Percentiles rank a stretch among this genome's conserved stretches.
These are phyloP conservation scores for Bos javanicus DNA, from an alignment of 2,113 vertebrate genomes.

Conservation along the genomic window DNA sequence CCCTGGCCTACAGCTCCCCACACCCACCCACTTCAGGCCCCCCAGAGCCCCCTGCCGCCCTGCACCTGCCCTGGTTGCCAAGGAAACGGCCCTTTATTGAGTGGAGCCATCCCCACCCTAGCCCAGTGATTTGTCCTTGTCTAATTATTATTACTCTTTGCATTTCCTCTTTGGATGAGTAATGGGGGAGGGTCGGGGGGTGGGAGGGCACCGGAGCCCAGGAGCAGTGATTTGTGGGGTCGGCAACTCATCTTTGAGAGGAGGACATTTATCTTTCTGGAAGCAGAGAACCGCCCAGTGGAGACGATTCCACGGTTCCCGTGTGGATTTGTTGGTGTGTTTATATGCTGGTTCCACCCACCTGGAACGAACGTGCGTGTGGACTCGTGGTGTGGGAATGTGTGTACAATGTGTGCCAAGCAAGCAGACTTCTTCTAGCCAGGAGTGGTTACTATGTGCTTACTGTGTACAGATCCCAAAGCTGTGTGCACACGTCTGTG, in stretches of 20 bases:
- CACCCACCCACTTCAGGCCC: background rate
- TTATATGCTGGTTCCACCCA: rapidly evolving
- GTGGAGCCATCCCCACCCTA: conserved; percentile 82
- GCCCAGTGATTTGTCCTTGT: conserved; percentile 92
- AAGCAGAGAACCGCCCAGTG: conserved; percentile 27
- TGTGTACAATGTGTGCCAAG: rapidly evolving
- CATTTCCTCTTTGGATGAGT: conserved; percentile 91
- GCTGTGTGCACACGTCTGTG: rapidly evolving
- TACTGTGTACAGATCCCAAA: too few species aligned
- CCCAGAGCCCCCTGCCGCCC: background rate
- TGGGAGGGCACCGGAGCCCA: conserved; percentile 82
- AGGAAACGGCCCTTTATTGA: conserved; percentile 87
- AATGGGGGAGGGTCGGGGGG: conserved; percentile 85
- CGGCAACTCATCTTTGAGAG: conserved; percentile 88
- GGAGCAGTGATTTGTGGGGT: conserved; percentile 91
- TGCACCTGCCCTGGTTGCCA: conserved; percentile 79
- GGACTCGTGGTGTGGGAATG: background rate
- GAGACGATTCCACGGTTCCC: background rate
- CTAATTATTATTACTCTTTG: conserved; percentile 94
- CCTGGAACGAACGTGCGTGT: rapidly evolving
- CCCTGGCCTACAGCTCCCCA: background rate
- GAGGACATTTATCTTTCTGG: conserved; percentile 89
- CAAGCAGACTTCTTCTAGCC: background rate
- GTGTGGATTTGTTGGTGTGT: background rate
- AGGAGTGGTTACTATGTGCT: rapidly evolving